phyloP scores from a whole-genome alignment of 2,888 invertebrate species.

The Stegana nigrithorax region DNA sequence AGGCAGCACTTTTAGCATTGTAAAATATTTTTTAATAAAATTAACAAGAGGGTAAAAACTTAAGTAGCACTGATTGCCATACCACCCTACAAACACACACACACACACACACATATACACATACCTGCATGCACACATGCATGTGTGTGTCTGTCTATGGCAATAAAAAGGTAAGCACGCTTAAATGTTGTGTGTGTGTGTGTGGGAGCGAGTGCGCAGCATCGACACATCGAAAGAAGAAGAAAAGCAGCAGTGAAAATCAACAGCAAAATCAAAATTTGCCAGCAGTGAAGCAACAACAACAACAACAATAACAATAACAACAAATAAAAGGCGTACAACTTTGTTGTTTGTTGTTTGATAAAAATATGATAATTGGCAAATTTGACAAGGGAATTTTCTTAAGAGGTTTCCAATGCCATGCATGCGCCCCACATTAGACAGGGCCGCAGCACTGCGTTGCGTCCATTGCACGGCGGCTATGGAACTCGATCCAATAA shows the following conservation, averaged over 20 bases:
- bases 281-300: constrained; percentile 22
- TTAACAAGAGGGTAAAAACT: constrained; percentile 55
- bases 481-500: too few species aligned
- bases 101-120: constrained; percentile 37
- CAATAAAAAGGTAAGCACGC: constrained; percentile 9
- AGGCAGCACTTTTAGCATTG: constrained; percentile 42
- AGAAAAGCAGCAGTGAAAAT: too few species aligned
- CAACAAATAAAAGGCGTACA: too few species aligned
- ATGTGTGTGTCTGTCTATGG: background rate
- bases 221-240: too few species aligned
- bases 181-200: background rate
- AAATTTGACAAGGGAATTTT: constrained; percentile 68
- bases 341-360: constrained; percentile 63
- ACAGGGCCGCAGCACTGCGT: too few species aligned
- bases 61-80: constrained; percentile 28
- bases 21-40: constrained; percentile 66
- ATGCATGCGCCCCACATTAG: too few species aligned
- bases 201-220: background rate
- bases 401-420: constrained; percentile 52
- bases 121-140: constrained; percentile 27
- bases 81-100: constrained; percentile 37
- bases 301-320: too few species aligned
- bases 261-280: background rate
- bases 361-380: constrained; percentile 68
- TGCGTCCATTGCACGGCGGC: too few species aligned